These are phyloP conservation scores for Porites rus DNA, from an alignment of 92 coral and sea anemone species.

Conservation along the genomic window DNA sequence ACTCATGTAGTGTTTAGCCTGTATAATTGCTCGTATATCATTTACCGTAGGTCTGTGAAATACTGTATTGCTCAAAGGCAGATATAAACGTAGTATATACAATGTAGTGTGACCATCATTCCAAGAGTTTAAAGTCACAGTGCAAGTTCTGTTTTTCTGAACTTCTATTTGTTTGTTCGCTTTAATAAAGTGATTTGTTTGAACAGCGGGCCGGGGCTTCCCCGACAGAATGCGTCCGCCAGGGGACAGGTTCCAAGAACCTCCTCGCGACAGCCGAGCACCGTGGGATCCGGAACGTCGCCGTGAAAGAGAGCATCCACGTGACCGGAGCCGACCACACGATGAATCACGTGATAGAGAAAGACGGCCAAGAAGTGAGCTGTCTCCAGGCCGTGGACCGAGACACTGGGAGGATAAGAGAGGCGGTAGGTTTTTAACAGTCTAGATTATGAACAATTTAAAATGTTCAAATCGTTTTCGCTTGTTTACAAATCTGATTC, in stretches of 20 bases:
- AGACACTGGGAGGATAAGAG: constrained; percentile 82
- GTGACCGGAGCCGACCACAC: constrained; percentile 81
- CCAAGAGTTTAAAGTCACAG: no score
- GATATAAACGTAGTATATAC: no score
- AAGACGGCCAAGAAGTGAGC: constrained; percentile 71
- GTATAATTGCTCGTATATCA: no score
- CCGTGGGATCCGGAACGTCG: constrained; percentile 87
- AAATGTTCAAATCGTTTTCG: no score
- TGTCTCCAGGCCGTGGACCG: constrained; percentile 77
- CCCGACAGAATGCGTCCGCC: constrained; percentile 79
- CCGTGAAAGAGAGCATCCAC: constrained; percentile 84
- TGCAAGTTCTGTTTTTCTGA: no score
- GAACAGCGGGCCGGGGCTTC: constrained; percentile 68
- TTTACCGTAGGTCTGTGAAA: no score
- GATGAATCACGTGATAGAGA: constrained; percentile 80
- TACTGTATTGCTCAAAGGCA: no score
- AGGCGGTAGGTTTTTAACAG: constrained; percentile 23
- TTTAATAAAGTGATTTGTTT: neutral
- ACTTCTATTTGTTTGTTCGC: neutral
- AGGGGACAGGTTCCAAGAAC: constrained; percentile 82
- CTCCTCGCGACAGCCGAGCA: constrained; percentile 81
- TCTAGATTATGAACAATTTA: neutral
- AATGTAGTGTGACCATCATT: no score
- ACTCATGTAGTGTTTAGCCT: no score
- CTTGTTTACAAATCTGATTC: no score